Evolutionary conservation across 1,140 invertebrate species (phyloP).

Genomic region (Formica exsecta): DNA sequence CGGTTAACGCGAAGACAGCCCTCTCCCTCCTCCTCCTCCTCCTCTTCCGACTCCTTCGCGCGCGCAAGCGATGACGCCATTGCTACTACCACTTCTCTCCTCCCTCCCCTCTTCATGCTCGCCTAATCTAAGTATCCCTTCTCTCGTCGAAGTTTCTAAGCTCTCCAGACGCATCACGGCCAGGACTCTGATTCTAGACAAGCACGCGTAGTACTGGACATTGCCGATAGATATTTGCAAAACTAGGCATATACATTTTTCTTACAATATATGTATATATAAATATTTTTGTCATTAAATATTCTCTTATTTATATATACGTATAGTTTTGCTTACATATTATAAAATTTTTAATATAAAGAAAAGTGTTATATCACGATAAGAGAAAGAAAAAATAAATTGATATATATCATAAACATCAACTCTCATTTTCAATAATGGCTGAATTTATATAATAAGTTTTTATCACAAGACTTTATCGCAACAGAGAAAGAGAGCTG

Average conservation of each 20-base stretch:
- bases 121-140: conserved; percentile 68
- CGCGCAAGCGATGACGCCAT: conserved; percentile 65
- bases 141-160: conserved; percentile 70
- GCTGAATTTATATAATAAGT: not conserved
- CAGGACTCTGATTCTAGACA: not conserved
- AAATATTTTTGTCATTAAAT: not conserved
- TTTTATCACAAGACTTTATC: not conserved
- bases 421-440: not conserved
- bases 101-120: conserved; percentile 56
- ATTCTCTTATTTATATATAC: not conserved
- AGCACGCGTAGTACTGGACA: not conserved
- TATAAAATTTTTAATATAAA: not conserved
- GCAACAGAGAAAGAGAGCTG: conserved; percentile 16
- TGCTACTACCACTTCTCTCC: conserved; percentile 71
- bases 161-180: conserved; percentile 63
- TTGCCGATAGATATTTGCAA: not conserved
- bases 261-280: not conserved
- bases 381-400: not conserved
- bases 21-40: conserved; percentile 59
- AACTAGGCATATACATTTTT: not conserved
- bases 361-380: not conserved
- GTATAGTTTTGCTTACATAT: not conserved
- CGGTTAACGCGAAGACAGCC: conserved; percentile 69
- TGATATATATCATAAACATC: not conserved
- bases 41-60: conserved; percentile 55